Conservation (phyloP, 2,113 vertebrate genomes). For the Cricetomys ansorgei region DNA sequence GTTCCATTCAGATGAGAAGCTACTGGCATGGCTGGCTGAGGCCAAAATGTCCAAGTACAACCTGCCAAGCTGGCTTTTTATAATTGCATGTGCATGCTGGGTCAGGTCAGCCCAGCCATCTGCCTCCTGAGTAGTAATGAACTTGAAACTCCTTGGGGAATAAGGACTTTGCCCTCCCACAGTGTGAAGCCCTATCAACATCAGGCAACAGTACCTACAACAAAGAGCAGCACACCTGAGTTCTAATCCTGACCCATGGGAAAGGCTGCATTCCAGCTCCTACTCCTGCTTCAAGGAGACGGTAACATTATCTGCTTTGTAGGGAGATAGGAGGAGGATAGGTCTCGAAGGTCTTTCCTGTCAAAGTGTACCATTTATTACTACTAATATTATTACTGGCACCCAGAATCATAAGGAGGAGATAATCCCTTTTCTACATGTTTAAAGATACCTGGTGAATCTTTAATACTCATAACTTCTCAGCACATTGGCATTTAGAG, state of each 20-base stretch:
- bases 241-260: not conserved
- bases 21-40: not conserved
- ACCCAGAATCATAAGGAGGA: conserved; percentile 20
- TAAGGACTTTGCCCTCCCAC: not conserved
- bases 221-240: not conserved
- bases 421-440: not conserved
- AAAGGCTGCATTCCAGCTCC: not conserved
- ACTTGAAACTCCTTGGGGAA: not conserved
- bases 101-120: not conserved
- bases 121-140: not conserved
- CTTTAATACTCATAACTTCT: conserved; percentile 48
- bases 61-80: not conserved
- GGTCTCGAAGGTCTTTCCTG: not conserved
- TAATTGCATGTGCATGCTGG: not conserved
- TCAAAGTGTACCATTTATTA: conserved; percentile 16
- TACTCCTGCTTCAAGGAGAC: not conserved
- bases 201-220: not conserved
- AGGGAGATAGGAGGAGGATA: not conserved
- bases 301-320: not conserved
- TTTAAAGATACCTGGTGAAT: conserved; percentile 34
- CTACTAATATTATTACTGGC: not conserved
- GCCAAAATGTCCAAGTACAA: not conserved
- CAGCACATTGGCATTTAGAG: conserved; percentile 57
- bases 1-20: not conserved
- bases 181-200: not conserved